Evolutionary conservation across 2,888 invertebrate genomes (phyloP), one percentile per base, ranked within the genome.

Genomic region (Spodoptera littoralis): DNA sequence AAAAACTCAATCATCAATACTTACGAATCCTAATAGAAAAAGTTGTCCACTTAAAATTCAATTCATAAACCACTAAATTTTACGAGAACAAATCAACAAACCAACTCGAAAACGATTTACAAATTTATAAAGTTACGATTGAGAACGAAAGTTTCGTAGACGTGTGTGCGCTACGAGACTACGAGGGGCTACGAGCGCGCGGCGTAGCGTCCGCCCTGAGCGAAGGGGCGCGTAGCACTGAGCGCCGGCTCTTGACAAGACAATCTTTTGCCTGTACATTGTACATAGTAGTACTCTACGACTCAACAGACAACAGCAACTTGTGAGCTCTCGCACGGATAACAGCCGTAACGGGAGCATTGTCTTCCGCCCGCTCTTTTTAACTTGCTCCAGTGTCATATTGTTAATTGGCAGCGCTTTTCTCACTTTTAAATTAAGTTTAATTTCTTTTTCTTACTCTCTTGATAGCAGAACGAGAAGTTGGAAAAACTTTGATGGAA

Each of bases 211-310:
- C 92, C 91, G 90, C 85, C 83, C 88, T 65, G 87, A 77, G 60
- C 86, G 88, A 90, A 88, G 89, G 86, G 88, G 87, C 89, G 88
- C 87, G 88, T 88, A 85, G 88, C 85, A 94, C 94, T 94, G 94
- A 91, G 86, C 88, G 80, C 79, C 74, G 76, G 82, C 89, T 88
- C 91, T 90, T 91, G 90, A 92, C 92, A 90, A 93, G 92, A 92
- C 93, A 92, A 93, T 93, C 92, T 93, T 36, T 93, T 90, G 87
- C 88, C 85, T 82, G 88, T 87, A 88, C 84, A 82, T 82, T 82
- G 88, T 87, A 88, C 84, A 82, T 82, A 88, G 90, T 88, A 86
- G 88, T 89, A 88, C 90, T 90, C 87, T 80, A 88, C 85, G 89
- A 88, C 90, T 90, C 87, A 80, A 88, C 85, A 90, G 89, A 91